Evolutionary conservation across 2,888 invertebrate genomes (phyloP).

Genomic region (Dolichomitus sp.): DNA sequence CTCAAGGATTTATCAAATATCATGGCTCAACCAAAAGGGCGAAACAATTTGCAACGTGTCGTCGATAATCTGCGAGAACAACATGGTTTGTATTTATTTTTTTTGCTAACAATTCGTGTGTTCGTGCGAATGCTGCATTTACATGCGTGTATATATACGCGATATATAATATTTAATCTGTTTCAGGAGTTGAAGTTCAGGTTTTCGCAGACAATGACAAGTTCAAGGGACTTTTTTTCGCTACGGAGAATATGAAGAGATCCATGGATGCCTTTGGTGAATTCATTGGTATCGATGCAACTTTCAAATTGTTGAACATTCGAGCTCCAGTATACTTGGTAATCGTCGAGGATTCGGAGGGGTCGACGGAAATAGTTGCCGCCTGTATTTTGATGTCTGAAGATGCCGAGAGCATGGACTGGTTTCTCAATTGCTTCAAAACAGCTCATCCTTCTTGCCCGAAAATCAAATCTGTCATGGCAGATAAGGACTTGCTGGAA

Average conservation of each 20-base stretch:
- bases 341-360: conserved; percentile 64
- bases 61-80: conserved; percentile 35
- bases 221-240: conserved; percentile 57
- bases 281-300: conserved; percentile 50
- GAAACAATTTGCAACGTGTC: conserved; percentile 39
- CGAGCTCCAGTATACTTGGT: conserved; percentile 61
- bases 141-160: neutral
- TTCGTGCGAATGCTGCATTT: neutral
- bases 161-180: too few species aligned
- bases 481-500: conserved; percentile 69
- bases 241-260: conserved; percentile 51
- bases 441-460: conserved; percentile 59
- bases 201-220: too few species aligned
- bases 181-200: too few species aligned
- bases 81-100: conserved; percentile 29
- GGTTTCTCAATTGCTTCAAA: conserved; percentile 64
- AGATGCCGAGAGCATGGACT: too few species aligned
- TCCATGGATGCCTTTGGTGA: conserved; percentile 59
- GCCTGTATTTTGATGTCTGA: too few species aligned
- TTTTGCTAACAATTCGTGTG: too few species aligned
- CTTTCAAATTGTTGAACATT: conserved; percentile 59
- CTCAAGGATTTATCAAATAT: conserved; percentile 53
- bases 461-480: conserved; percentile 63
- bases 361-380: too few species aligned
- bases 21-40: conserved; percentile 4